These are phyloP conservation scores for Silurus asotus DNA, from an alignment of 2,113 vertebrate genomes.

Conservation along the genomic window DNA sequence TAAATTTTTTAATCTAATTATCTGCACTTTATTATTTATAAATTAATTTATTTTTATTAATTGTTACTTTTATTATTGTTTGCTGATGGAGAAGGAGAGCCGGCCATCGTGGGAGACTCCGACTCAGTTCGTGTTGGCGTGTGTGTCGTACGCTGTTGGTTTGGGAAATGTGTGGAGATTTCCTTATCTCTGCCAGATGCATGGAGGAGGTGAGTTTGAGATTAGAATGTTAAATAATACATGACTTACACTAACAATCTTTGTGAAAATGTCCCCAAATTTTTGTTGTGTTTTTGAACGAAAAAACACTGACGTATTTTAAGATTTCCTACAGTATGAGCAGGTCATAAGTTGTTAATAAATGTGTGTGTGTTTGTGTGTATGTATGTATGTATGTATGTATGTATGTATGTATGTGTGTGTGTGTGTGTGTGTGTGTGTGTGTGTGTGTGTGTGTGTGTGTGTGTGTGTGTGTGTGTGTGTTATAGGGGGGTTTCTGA, in stretches of 20 bases:
- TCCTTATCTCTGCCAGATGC: slow-evolving; percentile 93
- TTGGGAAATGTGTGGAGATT: slow-evolving; percentile 96
- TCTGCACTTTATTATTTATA: background rate
- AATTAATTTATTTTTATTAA: background rate
- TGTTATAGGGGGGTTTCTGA: slow-evolving; percentile 85
- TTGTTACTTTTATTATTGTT: background rate
- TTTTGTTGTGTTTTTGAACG: background rate
- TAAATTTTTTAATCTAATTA: background rate
- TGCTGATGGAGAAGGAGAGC: slow-evolving; percentile 70
- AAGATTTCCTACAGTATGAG: background rate
- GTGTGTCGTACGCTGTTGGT: slow-evolving; percentile 90
- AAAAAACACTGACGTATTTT: background rate
- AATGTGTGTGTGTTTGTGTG: slow-evolving; percentile 19
- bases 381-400: slow-evolving; percentile 25
- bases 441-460: slow-evolving; percentile 26
- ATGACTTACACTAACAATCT: background rate
- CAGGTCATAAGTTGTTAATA: background rate
- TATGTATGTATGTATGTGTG: slow-evolving; percentile 37
- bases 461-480: slow-evolving; percentile 25
- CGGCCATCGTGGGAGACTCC: slow-evolving; percentile 84
- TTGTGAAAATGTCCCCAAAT: background rate
- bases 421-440: slow-evolving; percentile 14
- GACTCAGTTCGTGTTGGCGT: slow-evolving; percentile 86
- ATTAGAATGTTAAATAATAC: background rate
- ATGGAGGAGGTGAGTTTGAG: slow-evolving; percentile 86